phyloP scores from a whole-genome alignment of 2,797 vertebrate genomes.

The Staurois parvus region DNA sequence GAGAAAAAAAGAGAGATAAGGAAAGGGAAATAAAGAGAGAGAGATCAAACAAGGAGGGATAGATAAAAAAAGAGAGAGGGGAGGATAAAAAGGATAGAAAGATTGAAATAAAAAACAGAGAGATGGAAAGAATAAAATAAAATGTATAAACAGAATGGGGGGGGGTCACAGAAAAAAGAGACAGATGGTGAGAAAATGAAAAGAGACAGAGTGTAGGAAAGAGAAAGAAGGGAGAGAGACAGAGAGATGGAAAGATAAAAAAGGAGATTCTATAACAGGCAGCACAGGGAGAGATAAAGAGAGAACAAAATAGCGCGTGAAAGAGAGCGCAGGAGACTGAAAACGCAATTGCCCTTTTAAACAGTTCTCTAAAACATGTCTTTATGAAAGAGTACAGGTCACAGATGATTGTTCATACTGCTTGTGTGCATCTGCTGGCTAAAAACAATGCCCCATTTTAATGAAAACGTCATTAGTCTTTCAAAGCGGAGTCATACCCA shows the following conservation, averaged over 20 bases:
- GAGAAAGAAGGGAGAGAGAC: neutral
- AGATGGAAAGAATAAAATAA: neutral
- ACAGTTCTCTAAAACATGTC: constrained; percentile 59
- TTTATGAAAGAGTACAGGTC: constrained; percentile 64
- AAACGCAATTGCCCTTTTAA: constrained; percentile 14
- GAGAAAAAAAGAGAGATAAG: too few relatives aligned
- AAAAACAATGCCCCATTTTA: constrained; percentile 65
- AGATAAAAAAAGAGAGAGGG: neutral
- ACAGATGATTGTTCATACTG: constrained; percentile 68
- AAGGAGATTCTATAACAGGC: too few relatives aligned
- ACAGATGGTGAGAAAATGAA: too few relatives aligned
- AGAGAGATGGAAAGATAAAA: too few relatives aligned
- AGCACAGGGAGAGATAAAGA: too few relatives aligned
- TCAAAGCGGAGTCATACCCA: constrained; percentile 64
- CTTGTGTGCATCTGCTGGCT: constrained; percentile 69
- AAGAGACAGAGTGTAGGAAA: neutral
- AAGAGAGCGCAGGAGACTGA: too few relatives aligned
- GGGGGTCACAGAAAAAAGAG: neutral
- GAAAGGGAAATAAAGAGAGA: too few relatives aligned
- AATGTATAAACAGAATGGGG: neutral
- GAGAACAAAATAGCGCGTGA: too few relatives aligned
- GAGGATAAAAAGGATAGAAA: neutral
- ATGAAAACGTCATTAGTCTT: constrained; percentile 62
- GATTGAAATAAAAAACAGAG: neutral
- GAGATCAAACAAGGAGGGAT: too few relatives aligned